Evolutionary conservation across 2,888 invertebrate genomes (phyloP), one percentile per base, ranked within the genome.

Genomic region (Dasysyrphus tricinctus): DNA sequence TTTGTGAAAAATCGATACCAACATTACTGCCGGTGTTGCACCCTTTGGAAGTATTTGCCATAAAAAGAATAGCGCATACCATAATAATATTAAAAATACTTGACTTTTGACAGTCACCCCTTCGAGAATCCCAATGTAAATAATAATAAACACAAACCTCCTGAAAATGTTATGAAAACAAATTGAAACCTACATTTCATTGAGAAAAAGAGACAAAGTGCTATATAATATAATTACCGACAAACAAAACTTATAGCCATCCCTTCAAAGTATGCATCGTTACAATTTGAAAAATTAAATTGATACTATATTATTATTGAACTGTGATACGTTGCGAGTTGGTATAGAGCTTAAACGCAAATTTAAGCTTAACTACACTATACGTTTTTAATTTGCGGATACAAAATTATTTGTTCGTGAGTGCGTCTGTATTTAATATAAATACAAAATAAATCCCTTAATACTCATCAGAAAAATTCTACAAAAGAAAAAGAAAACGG

Each of bases 401-500:
- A 49, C 19, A 19, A 19, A 19, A 19, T 19, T 24, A 32, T 44
- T 65, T 6, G 34, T 49, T 67, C 16, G n/a, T 37, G 34, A 49
- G 47, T 19, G 12, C 16, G 32, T 42, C 24, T 51, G 51, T 69
- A 9, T 69, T 65, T 32, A 0, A 39, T 24, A 19, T 29, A 19
- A 37, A 54, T 49, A 54, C 54, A 69, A 72, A 72, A 72, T 72
- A 54, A 59, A 72, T 72, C 72, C 72, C 63, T 49, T 54, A 19
- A 59, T 44, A 76, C 19, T 67, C n/a, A 61, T 42, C 39, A 57
- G 42, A 75, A 78, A 47, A 49, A 24, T 57, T 63, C 54, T 65
- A 16, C 56, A 78, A 85, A 74, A 85, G 51, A 73, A 67, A 67
- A 80, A 80, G 76, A 83, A 89, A 86, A 89, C 90, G 90, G 89